phyloP scores from a whole-genome alignment of 2,113 vertebrate genomes.

The Gavia stellata region DNA sequence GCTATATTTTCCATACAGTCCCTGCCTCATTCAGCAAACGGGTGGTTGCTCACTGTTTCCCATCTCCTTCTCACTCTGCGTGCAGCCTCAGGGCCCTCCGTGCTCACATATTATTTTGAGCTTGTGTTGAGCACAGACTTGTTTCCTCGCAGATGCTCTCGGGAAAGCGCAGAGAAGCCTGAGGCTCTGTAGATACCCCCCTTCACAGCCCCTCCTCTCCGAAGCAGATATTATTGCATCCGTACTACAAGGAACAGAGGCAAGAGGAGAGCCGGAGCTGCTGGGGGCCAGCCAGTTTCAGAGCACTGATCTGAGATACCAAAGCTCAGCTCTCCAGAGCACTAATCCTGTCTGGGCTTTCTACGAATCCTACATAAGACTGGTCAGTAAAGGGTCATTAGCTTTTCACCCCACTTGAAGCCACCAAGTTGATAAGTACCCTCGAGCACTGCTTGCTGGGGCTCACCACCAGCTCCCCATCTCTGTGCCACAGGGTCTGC shows the following conservation, averaged over 20 bases:
- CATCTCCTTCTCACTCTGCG: not conserved
- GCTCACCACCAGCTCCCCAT: not conserved
- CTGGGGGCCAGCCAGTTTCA: not conserved
- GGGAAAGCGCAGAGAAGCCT: not conserved
- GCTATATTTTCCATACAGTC: constrained; percentile 8
- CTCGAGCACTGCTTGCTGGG: not conserved
- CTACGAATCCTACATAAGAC: not conserved
- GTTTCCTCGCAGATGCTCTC: not conserved
- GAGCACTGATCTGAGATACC: not conserved
- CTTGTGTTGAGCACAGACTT: not conserved
- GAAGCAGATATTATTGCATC: not conserved
- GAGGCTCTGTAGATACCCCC: not conserved
- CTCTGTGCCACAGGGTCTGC: not conserved
- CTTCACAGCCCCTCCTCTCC: not conserved
- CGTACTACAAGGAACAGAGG: not conserved
- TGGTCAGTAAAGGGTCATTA: not conserved
- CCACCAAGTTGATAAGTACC: not conserved
- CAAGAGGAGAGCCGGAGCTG: not conserved
- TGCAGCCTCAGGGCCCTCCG: not conserved
- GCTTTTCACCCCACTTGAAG: not conserved
- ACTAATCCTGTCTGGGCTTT: not conserved
- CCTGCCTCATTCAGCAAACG: not conserved
- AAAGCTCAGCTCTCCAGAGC: not conserved
- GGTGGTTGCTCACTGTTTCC: constrained; percentile 16
- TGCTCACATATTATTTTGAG: not conserved